Conservation (phyloP, 2,797 vertebrate genomes). For the Hyperoplus lanceolatus region DNA sequence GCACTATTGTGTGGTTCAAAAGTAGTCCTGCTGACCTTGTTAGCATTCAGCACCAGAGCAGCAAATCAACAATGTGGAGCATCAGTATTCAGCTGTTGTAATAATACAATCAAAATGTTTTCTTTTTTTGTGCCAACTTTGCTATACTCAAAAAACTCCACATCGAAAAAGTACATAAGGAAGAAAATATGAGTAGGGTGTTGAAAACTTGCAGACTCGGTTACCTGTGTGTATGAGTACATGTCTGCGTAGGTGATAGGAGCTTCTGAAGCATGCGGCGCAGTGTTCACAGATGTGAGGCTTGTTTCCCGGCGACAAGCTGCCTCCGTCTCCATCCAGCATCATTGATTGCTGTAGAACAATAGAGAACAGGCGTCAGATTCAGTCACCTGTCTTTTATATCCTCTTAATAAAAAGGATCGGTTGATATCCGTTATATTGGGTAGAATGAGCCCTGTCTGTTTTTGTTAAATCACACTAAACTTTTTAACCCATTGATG, state of each 20-base stretch:
- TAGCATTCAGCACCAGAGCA: neutral
- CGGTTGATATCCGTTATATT: neutral
- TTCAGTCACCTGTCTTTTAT: neutral
- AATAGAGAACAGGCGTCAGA: slow-evolving; percentile 14
- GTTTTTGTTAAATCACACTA: too few relatives aligned
- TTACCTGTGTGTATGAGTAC: slow-evolving; percentile 97
- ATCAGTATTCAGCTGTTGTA: too few relatives aligned
- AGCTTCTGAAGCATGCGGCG: slow-evolving; percentile 95
- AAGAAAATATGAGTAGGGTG: neutral
- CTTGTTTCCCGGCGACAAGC: slow-evolving; percentile 92
- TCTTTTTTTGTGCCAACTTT: neutral
- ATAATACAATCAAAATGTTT: neutral
- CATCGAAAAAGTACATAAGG: neutral
- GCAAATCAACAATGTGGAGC: too few relatives aligned
- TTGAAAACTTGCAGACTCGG: neutral
- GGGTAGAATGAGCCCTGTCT: too few relatives aligned
- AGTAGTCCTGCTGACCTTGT: neutral
- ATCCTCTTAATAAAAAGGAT: neutral
- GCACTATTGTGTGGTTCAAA: neutral
- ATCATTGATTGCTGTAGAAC: slow-evolving; percentile 83
- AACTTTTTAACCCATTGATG: too few relatives aligned
- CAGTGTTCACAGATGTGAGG: slow-evolving; percentile 98
- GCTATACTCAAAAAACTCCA: neutral
- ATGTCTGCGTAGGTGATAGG: slow-evolving; percentile 97
- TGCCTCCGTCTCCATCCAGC: slow-evolving; percentile 90